Evolutionary conservation across 1,140 invertebrate genomes (phyloP).

Genomic region (Hormaphis cornu): DNA sequence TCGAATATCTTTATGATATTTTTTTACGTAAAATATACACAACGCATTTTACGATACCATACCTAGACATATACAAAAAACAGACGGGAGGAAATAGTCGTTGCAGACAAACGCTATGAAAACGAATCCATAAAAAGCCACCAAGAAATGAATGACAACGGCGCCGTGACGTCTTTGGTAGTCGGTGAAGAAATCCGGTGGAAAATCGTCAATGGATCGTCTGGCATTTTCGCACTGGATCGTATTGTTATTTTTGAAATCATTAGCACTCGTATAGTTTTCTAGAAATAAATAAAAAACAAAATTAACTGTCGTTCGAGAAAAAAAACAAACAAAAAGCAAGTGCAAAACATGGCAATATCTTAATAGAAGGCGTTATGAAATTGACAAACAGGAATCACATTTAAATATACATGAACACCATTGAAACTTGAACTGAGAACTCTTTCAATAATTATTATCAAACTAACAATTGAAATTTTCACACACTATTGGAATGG

Average conservation of each 20-base stretch:
- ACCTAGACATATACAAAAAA: conserved; percentile 72
- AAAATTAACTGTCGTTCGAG: neutral
- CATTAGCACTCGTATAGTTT: neutral
- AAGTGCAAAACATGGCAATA: too few relatives aligned
- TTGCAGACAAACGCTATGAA: conserved; percentile 74
- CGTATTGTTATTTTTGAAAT: neutral
- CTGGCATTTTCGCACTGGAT: neutral
- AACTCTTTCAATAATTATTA: too few relatives aligned
- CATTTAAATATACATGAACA: too few relatives aligned
- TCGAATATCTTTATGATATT: too few relatives aligned
- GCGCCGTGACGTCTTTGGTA: conserved; percentile 57
- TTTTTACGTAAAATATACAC: too few relatives aligned
- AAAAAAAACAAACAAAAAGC: too few relatives aligned
- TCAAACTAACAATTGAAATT: too few relatives aligned
- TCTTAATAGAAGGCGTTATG: too few relatives aligned
- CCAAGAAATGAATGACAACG: conserved; percentile 60
- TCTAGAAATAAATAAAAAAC: neutral
- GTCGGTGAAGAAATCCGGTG: conserved; percentile 49
- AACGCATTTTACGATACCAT: conserved; percentile 29
- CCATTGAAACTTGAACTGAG: too few relatives aligned
- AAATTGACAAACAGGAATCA: too few relatives aligned
- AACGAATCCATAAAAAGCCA: conserved; percentile 69
- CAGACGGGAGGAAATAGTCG: conserved; percentile 72
- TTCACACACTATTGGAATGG: too few relatives aligned
- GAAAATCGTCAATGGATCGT: conserved; percentile 45